Base-by-base conservation (phyloP, 1,140 invertebrate genomes). In the Lordiphosa clarofinis region DNA sequence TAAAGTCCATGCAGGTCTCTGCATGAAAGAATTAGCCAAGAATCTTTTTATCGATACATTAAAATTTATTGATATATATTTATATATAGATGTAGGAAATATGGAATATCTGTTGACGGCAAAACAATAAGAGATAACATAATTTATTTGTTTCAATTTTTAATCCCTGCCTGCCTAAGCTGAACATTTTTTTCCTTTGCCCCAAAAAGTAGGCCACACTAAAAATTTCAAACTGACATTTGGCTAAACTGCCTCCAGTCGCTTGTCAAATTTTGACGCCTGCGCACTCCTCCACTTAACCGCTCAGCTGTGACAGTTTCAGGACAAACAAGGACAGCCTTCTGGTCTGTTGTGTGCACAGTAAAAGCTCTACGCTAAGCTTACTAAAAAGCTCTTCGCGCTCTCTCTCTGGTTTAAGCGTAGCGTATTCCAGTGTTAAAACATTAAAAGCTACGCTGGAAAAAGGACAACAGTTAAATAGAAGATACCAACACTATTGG, bases 401-500 rank as follows among this genome's bases (percentile, higher is more conserved):
- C 3, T 24, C 65, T 54, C 58, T 67, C 53, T 42, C 39, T 42
- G 39, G 37, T 50, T 38, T 19, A 48, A 19, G 19, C 15, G 48
- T 47, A 31, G 52, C 54, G 33, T 57, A 36, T 79, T 84, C 76
- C 78, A 82, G 76, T 84, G 78, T 76, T 84, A 59, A 82, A 82
- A 81, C 76, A 84, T 81, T 57, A 54, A 81, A 84, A 82, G 76
- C 76, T 82, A 59, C 57, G 39, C 68, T 82, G 78, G 78, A 82
- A 82, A 75, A 68, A 60, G 72, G 78, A 73, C 79, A 84, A 71
- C 68, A 64, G 65, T 68, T 72, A 70, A 54, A 66, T 71, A 67
- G 76, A 81, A 82, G 72, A 82, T 81, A 81, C 73, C 78, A 82
- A 82, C 78, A 78, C 73, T 84, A 73, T 84, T 84, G 73, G 78